Percentiles rank a stretch among this genome's conserved stretches.
phyloP scores from a whole-genome alignment of 2,797 vertebrate species.

The Gallinago stenura region DNA sequence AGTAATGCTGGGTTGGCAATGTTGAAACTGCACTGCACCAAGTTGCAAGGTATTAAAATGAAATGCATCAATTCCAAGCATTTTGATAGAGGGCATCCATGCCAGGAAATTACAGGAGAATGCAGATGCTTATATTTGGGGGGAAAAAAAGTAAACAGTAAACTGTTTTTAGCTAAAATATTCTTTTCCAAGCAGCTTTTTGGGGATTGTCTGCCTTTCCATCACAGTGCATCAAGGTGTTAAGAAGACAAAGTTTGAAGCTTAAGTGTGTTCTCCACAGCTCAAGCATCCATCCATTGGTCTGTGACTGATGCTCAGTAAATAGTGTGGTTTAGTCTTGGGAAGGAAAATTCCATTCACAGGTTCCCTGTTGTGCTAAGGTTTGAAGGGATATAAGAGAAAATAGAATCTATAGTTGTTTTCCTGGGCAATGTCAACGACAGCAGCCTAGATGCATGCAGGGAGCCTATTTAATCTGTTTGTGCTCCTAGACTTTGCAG shows the following conservation, averaged over 20 bases:
- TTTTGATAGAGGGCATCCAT: neutral
- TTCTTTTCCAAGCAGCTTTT: neutral
- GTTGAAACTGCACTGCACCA: neutral
- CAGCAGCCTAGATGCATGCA: neutral
- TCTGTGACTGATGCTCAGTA: neutral
- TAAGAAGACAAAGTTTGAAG: neutral
- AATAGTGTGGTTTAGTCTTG: neutral
- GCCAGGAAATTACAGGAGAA: neutral
- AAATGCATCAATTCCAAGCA: neutral
- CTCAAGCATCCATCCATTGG: neutral
- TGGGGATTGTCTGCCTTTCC: neutral
- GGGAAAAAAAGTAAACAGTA: neutral
- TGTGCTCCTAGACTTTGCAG: neutral
- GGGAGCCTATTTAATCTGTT: slow-evolving; percentile 24
- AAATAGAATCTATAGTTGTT: neutral
- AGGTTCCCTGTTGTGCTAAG: neutral
- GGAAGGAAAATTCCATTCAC: slow-evolving; percentile 11
- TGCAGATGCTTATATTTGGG: neutral
- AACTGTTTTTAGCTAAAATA: neutral
- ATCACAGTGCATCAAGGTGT: neutral
- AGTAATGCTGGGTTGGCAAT: neutral
- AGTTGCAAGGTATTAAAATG: neutral
- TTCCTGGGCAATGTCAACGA: neutral
- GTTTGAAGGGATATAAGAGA: neutral
- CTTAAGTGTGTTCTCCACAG: neutral